These are phyloP conservation scores for Rhynchotus rufescens DNA, from an alignment of 2,797 vertebrate species.

Conservation along the genomic window DNA sequence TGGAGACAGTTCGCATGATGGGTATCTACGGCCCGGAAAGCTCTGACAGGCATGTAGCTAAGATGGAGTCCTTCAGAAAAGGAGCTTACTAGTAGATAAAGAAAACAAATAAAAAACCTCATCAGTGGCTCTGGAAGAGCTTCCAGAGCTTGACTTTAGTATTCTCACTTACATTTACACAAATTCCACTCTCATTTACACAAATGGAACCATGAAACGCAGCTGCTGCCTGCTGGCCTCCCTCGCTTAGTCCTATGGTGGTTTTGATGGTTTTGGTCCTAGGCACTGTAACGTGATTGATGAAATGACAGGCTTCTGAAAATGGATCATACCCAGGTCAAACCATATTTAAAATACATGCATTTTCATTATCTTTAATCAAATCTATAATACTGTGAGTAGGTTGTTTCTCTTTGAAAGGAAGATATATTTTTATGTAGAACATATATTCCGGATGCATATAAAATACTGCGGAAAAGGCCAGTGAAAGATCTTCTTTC, in stretches of 20 bases:
- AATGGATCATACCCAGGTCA: background rate
- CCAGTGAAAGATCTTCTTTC: background rate
- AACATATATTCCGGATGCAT: background rate
- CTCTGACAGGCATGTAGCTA: background rate
- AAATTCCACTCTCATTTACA: background rate
- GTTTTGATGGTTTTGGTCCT: too few relatives aligned
- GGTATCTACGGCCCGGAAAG: background rate
- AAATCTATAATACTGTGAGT: background rate
- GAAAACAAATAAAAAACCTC: background rate
- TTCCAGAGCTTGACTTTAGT: background rate
- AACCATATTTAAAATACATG: fast-evolving
- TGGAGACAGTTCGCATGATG: background rate
- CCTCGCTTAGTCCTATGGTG: background rate
- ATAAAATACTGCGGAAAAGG: fast-evolving
- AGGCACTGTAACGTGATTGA: background rate
- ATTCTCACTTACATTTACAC: too few relatives aligned
- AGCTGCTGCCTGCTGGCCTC: fast-evolving
- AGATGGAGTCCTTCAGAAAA: background rate
- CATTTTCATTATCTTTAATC: background rate
- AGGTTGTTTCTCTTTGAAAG: background rate
- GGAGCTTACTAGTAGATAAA: background rate
- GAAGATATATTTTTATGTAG: background rate
- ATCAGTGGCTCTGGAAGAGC: fast-evolving
- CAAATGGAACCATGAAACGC: background rate
- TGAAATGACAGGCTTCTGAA: background rate